Base-by-base conservation (phyloP, 2,113 vertebrate species). In the Progne subis region DNA sequence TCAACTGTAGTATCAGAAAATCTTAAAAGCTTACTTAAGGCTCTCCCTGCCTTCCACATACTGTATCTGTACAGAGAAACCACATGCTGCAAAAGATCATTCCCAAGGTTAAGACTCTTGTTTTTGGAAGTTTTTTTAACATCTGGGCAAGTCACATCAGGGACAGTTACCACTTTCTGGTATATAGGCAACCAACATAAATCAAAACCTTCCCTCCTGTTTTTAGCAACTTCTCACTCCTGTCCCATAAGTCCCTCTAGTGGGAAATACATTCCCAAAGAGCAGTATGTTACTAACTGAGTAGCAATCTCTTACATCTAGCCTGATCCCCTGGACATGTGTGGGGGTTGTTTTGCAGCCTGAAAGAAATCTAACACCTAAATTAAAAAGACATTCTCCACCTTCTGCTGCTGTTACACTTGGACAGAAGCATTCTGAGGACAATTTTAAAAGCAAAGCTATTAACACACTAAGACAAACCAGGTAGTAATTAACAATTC, bases 161-260 rank as follows among this genome's bases (percentile, higher is more conserved):
- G 60, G 50, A 85, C 70, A 71, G 34, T 65, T 63, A 92, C 9
- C 12, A 16, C 28, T 34, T 76, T 64, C 81, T 6, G 4, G 39
- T 82, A 47, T 17, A 64, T 14, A 76, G 4, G 43, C 0, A 5
- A 78, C 32, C 49, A 78, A 65, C 9, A 65, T 25, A 69, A 85
- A 63, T 28, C 31, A 53, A 57, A 89, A 91, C 14, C n/a, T 83
- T 79, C 53, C 20, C 37, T 68, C 44, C 17, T 20, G 52, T 57
- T 72, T 83, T 50, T 47, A 63, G 81, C 44, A 90, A 60, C 37
- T 46, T 86, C 56, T 2, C 8, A 82, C 68, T 91, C 57, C 55
- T 82, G 56, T 39, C 50, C 60, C 69, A 92, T 14, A 88, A 59
- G 53, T 84, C 93, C 96, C 96, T 85, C 95, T 97, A 94, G 95